A percentile compares a stretch with the other conserved stretches of the same genome.
These are phyloP conservation scores for Cairina moschata DNA, from an alignment of 2,113 vertebrate species.

Conservation along the genomic window DNA sequence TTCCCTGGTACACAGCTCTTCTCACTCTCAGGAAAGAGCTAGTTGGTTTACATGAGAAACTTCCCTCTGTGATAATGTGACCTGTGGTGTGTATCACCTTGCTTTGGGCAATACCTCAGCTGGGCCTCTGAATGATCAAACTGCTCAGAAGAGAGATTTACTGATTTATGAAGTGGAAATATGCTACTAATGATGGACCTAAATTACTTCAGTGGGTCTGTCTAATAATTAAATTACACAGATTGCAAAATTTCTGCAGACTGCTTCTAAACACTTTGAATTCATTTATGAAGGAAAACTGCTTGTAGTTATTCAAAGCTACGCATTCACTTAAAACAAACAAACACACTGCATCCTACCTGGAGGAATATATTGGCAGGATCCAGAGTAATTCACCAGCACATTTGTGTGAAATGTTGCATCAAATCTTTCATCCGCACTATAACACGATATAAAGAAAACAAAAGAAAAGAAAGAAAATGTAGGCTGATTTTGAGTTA, in stretches of 20 bases:
- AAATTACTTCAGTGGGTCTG: neutral
- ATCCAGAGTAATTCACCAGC: slow-evolving; percentile 86
- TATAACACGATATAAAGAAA: slow-evolving; percentile 57
- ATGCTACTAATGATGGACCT: neutral
- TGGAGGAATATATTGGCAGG: slow-evolving; percentile 91
- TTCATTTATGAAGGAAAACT: neutral
- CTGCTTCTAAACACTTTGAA: neutral
- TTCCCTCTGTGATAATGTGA: neutral
- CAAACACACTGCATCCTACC: slow-evolving; percentile 71
- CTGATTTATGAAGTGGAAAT: neutral
- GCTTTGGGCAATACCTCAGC: neutral
- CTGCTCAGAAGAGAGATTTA: neutral
- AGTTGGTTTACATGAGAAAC: neutral
- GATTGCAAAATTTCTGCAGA: neutral
- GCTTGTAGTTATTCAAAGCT: neutral
- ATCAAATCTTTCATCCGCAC: slow-evolving; percentile 91
- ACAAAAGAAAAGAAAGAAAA: neutral
- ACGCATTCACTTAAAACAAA: neutral
- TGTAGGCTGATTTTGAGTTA: neutral
- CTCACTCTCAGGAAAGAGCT: neutral
- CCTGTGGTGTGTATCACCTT: neutral
- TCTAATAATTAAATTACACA: neutral
- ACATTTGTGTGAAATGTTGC: slow-evolving; percentile 93
- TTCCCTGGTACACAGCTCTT: fast-evolving
- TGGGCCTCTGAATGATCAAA: neutral